phyloP scores from a whole-genome alignment of 1,140 invertebrate species.

The Spodoptera frugiperda region DNA sequence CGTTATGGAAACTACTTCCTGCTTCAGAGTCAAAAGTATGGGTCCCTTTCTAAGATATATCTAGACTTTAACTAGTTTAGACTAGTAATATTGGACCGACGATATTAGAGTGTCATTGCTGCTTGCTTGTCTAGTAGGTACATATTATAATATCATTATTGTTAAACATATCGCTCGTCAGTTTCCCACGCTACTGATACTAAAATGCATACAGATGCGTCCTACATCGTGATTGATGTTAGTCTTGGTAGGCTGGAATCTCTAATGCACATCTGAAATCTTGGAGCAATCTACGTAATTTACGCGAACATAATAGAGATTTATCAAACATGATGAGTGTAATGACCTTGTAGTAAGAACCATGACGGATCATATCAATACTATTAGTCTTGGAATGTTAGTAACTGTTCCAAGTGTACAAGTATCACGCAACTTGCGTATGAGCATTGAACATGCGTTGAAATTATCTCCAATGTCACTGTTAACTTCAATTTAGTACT shows the following conservation, averaged over 20 bases:
- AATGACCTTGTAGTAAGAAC: slow-evolving; percentile 44
- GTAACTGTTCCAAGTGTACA: slow-evolving; percentile 23
- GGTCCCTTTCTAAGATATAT: too few species aligned
- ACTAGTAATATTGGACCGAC: too few species aligned
- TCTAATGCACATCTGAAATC: slow-evolving; percentile 26
- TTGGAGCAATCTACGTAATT: slow-evolving; percentile 40
- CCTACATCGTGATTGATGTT: slow-evolving; percentile 31
- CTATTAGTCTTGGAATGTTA: slow-evolving; percentile 26
- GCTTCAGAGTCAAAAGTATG: too few species aligned
- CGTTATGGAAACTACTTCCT: too few species aligned
- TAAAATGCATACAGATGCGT: slow-evolving; percentile 12
- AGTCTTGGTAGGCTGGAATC: slow-evolving; percentile 23
- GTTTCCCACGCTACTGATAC: slow-evolving; percentile 26
- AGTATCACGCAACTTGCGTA: slow-evolving; percentile 37
- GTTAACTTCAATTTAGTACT: slow-evolving; percentile 28
- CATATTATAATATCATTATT: slow-evolving; percentile 29
- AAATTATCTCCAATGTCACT: slow-evolving; percentile 45
- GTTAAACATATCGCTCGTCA: not conserved
- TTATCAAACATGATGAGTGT: slow-evolving; percentile 42
- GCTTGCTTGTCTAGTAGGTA: too few species aligned
- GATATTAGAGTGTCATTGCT: too few species aligned
- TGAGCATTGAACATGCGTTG: not conserved
- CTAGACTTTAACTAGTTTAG: too few species aligned
- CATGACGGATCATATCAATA: slow-evolving; percentile 49
- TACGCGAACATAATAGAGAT: slow-evolving; percentile 25